These are phyloP conservation scores for Anolis sagrei DNA, from an alignment of 2,113 vertebrate species.

Conservation along the genomic window DNA sequence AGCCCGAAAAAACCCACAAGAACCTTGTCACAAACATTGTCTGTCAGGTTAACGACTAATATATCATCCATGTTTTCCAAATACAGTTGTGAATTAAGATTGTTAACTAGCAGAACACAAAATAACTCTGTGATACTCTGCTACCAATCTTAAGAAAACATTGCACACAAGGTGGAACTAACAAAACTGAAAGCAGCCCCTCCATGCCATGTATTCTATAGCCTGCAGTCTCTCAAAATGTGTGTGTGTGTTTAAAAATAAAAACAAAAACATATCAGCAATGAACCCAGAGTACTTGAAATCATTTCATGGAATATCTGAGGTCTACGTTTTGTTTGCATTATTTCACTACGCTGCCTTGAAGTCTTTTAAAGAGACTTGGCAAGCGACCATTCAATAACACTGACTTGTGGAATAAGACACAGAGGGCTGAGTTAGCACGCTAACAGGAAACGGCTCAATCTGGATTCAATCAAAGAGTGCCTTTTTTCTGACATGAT, in stretches of 20 bases:
- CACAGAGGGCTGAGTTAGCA: constrained; percentile 67
- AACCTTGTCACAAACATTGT: too few relatives aligned
- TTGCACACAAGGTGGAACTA: background rate
- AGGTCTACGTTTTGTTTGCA: constrained; percentile 55
- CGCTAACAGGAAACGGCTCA: constrained; percentile 86
- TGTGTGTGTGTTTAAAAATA: background rate
- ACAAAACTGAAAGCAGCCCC: background rate
- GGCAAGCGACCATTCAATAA: constrained; percentile 65
- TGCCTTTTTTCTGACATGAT: constrained; percentile 70
- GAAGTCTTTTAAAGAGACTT: constrained; percentile 60
- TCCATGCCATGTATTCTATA: background rate
- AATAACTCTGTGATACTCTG: constrained; percentile 24
- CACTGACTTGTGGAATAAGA: constrained; percentile 63
- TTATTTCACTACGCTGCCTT: constrained; percentile 64
- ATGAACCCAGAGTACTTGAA: constrained; percentile 41
- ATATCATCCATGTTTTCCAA: too few relatives aligned
- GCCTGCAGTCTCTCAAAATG: background rate
- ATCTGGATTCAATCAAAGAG: constrained; percentile 91
- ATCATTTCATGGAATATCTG: constrained; percentile 51
- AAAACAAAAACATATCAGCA: constrained; percentile 37
- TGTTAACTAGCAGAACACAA: background rate
- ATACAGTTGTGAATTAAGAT: too few relatives aligned
- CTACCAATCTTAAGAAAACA: constrained; percentile 10
- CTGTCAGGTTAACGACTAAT: too few relatives aligned
- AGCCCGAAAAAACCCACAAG: too few relatives aligned